Evolutionary conservation across 2,797 vertebrate species (phyloP), one percentile per base, ranked within the genome.

Genomic region (Lindbergichthys nudifrons): DNA sequence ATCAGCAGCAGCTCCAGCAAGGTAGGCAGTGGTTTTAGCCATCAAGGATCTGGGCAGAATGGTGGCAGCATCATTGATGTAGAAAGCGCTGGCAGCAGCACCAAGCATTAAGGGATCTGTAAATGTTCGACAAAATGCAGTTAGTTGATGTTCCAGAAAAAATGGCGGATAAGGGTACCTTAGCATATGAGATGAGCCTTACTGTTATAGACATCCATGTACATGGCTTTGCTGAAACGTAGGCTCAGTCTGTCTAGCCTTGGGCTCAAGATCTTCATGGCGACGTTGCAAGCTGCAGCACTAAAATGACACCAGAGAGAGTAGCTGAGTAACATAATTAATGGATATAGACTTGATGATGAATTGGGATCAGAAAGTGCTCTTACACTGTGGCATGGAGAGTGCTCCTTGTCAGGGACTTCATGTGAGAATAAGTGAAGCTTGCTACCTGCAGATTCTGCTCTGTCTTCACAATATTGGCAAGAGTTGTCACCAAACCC

Each of bases 261-360:
- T 60, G 87, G 90, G 65, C 88, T 95, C 50, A 98, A 83, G 52
- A 94, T 71, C 80, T 85, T 95, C 39, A 96, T 0, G 61, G 94
- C 96, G 87, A 96, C 94, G 64, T 95, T 95, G 84, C 95, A 95
- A 74, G 95, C 94, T 77, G 95, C 87, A 89, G 95, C 94, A 87
- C 97, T 98, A 81, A 77, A 92, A 88, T 30, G 1, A 32, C 3
- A 82, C 60, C 0, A 67, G 48, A 3, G 50, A 10, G 23, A 72
- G 58, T 65, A 10, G 2, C 12, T 5, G 3, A 36, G 36, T 45
- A 4, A 36, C 14, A 21, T 43, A 15, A 42, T 36, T 36, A 36
- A 36, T 36, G 32, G 8, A 9, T 7, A 36, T 8, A 9, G 7
- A 36, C 32, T 36, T 36, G 6, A 36, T 36, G 8, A 36, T 36